Evolutionary conservation across 2,113 vertebrate species (phyloP).

Genomic region (Camarhynchus parvulus): DNA sequence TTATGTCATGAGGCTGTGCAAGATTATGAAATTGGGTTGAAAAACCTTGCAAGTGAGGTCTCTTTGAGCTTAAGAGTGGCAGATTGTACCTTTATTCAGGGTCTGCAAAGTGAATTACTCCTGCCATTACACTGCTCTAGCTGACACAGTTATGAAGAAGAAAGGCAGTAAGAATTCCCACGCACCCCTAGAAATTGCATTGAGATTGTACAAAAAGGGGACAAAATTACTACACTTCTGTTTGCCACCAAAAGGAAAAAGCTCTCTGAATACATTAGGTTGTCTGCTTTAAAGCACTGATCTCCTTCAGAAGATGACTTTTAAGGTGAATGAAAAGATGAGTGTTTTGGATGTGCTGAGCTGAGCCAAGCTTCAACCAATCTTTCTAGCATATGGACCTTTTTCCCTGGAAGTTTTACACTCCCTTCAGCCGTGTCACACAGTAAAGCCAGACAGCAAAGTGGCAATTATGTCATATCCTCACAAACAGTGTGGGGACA

Average conservation of each 20-base stretch:
- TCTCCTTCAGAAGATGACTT: not conserved
- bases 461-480: fast-evolving
- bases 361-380: not conserved
- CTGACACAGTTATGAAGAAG: not conserved
- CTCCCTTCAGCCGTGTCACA: not conserved
- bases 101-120: not conserved
- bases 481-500: not conserved
- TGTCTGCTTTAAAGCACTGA: not conserved
- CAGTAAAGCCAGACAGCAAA: not conserved
- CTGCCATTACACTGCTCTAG: not conserved
- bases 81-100: not conserved
- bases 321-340: not conserved
- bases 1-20: not conserved
- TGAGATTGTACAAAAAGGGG: not conserved
- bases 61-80: not conserved
- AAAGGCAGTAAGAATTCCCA: not conserved
- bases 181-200: fast-evolving
- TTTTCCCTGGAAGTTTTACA: not conserved
- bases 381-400: not conserved
- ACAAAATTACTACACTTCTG: not conserved
- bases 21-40: not conserved
- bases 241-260: not conserved
- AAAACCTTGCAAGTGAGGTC: not conserved
- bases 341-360: not conserved
- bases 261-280: not conserved